phyloP scores from a whole-genome alignment of 2,113 vertebrate species.

The Hydrochoerus hydrochaeris region DNA sequence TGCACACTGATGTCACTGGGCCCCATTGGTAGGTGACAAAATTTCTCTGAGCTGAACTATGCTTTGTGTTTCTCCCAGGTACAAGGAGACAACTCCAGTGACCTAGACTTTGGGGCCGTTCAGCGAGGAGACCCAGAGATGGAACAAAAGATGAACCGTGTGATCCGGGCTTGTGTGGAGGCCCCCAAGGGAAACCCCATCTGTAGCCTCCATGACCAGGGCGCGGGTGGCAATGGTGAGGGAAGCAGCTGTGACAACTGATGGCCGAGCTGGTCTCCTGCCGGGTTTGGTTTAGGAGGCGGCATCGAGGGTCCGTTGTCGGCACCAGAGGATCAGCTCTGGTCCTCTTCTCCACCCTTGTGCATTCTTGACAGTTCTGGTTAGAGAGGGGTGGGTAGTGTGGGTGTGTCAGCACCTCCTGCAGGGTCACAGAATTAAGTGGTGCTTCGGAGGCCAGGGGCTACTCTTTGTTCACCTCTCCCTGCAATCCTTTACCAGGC shows the following conservation, averaged over 20 bases:
- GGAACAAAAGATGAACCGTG: conserved; percentile 97
- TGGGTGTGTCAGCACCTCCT: neutral
- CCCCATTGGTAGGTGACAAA: accelerated
- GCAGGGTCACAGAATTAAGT: neutral
- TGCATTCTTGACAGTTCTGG: neutral
- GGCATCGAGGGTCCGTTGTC: neutral
- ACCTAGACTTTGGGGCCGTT: conserved; percentile 92
- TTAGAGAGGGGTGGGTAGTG: neutral
- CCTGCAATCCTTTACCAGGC: conserved; percentile 82
- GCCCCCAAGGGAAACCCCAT: conserved; percentile 88
- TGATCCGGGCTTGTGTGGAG: conserved; percentile 93
- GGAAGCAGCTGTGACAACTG: neutral
- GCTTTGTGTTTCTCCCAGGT: conserved; percentile 82
- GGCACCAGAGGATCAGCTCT: accelerated
- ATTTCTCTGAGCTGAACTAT: neutral
- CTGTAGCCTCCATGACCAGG: conserved; percentile 96
- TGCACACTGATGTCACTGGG: accelerated
- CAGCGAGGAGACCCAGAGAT: conserved; percentile 96
- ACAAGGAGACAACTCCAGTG: conserved; percentile 92
- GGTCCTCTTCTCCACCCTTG: accelerated
- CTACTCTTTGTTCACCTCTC: neutral
- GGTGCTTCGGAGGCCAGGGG: neutral
- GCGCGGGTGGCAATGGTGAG: conserved; percentile 94
- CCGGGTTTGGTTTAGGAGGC: neutral
- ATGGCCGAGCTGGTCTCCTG: neutral